A percentile compares a stretch with the other conserved stretches of the same genome.
Conservation (phyloP, 53 echinoderm and acorn worm species). For the Glandiceps talaboti region DNA sequence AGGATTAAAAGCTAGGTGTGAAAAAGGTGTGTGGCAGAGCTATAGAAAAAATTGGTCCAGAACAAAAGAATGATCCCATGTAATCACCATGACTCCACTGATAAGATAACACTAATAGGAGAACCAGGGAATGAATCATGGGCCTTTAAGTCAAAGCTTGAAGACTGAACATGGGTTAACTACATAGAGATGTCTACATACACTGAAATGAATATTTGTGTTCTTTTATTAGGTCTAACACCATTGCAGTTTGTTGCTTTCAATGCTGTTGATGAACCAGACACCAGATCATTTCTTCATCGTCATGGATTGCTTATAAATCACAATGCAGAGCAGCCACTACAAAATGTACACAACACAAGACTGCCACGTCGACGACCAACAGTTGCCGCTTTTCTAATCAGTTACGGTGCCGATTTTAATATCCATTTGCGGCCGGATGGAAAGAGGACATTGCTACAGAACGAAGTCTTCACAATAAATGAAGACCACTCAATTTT, state of each 20-base stretch:
- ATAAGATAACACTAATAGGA: too few relatives aligned
- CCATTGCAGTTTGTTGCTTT: slow-evolving; percentile 72
- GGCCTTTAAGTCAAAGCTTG: too few relatives aligned
- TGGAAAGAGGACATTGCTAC: slow-evolving; percentile 36
- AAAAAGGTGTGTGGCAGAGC: too few relatives aligned
- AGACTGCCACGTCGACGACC: slow-evolving; percentile 18
- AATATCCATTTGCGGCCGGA: slow-evolving; percentile 32
- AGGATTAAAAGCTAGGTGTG: too few relatives aligned
- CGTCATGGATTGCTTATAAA: neutral
- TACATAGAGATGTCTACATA: too few relatives aligned
- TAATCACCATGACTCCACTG: too few relatives aligned
- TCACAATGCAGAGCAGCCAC: neutral
- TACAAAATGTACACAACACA: neutral
- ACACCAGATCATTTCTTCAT: slow-evolving; percentile 4
- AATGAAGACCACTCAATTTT: slow-evolving; percentile 32
- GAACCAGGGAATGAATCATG: too few relatives aligned
- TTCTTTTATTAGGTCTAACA: slow-evolving; percentile 29
- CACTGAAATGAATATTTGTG: too few relatives aligned
- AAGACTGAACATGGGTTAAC: too few relatives aligned
- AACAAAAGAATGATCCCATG: too few relatives aligned
- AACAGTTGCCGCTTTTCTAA: slow-evolving; percentile 33
- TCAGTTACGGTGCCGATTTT: slow-evolving; percentile 64
- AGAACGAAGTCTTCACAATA: slow-evolving; percentile 55
- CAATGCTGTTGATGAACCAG: slow-evolving; percentile 24
- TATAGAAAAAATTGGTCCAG: too few relatives aligned